Evolutionary conservation across 2,888 invertebrate species (phyloP).

Genomic region (Augochlorella aurata): DNA sequence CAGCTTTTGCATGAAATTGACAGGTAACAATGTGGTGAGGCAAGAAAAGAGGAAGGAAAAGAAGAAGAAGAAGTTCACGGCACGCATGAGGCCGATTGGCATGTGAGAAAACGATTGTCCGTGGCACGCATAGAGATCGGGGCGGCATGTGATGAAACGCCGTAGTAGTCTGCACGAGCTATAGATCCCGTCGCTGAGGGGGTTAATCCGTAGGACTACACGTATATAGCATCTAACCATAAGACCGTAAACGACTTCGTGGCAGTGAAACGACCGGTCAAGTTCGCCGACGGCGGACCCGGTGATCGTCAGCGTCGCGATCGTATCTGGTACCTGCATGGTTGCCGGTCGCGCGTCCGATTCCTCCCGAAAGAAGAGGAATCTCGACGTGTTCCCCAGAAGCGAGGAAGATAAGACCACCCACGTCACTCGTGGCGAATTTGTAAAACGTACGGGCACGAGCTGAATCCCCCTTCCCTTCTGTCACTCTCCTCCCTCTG

Average conservation of each 20-base stretch:
- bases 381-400: conserved; percentile 50
- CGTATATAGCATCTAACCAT: not conserved
- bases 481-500: not conserved
- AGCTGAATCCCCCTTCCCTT: conserved; percentile 20
- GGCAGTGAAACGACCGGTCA: conserved; percentile 37
- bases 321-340: conserved; percentile 55
- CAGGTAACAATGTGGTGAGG: too few species aligned
- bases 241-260: conserved; percentile 45
- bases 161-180: not conserved
- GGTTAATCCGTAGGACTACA: not conserved
- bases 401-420: conserved; percentile 60
- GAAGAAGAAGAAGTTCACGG: not conserved
- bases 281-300: conserved; percentile 55
- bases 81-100: not conserved
- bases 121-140: not conserved
- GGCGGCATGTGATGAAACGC: not conserved
- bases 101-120: conserved; percentile 4
- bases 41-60: not conserved
- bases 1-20: too few species aligned
- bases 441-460: conserved; percentile 44
- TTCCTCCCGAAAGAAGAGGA: conserved; percentile 52
- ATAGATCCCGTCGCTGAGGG: not conserved
- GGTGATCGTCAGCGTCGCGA: conserved; percentile 59
- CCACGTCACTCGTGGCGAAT: conserved; percentile 62
- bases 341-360: conserved; percentile 56